Conservation (phyloP, 1,140 invertebrate genomes). For the Lycorma delicatula region DNA sequence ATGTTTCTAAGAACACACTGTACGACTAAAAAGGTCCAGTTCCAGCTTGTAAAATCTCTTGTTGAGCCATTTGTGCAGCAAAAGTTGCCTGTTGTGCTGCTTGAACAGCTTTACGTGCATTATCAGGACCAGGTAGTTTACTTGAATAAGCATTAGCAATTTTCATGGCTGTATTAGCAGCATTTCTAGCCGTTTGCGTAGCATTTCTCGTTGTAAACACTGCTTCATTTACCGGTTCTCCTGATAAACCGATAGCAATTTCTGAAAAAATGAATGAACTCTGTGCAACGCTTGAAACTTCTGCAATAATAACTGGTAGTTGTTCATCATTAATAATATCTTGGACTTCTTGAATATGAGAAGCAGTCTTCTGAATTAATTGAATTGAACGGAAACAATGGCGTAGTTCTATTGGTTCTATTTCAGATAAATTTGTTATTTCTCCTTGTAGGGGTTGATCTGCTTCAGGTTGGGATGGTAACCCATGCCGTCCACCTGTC, state of each 20-base stretch:
- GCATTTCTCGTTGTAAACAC: not conserved
- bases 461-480: too few relatives aligned
- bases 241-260: not conserved
- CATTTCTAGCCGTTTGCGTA: not conserved
- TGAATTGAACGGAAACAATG: not conserved
- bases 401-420: not conserved
- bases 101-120: not conserved
- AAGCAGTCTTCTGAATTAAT: not conserved
- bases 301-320: not conserved
- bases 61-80: not conserved
- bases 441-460: too few relatives aligned
- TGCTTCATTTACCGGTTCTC: not conserved
- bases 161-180: not conserved
- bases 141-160: not conserved
- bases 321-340: not conserved
- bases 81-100: not conserved
- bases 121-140: not conserved
- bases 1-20: too few relatives aligned
- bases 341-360: not conserved
- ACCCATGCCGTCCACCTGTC: too few relatives aligned
- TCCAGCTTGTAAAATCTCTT: too few relatives aligned
- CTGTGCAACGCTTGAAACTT: not conserved
- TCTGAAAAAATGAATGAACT: not conserved
- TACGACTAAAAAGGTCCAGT: too few relatives aligned
- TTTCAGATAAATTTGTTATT: not conserved